These are phyloP conservation scores for Drosophila flavopinicola DNA, from an alignment of 2,888 invertebrate genomes.

Conservation along the genomic window DNA sequence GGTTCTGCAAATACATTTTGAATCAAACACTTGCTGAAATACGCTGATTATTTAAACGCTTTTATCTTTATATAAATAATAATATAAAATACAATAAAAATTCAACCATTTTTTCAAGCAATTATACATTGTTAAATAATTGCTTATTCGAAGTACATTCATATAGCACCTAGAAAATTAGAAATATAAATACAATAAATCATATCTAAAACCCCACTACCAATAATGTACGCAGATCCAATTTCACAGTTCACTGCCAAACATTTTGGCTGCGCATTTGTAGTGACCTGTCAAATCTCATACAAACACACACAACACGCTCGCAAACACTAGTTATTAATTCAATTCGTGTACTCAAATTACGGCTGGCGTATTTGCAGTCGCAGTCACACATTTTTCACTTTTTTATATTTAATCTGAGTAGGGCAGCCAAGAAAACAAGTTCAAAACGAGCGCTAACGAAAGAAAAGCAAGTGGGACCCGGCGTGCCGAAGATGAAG, in stretches of 20 bases:
- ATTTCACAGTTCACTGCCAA: not conserved
- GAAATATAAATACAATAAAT: too few relatives aligned
- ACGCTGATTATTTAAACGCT: too few relatives aligned
- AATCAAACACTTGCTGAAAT: too few relatives aligned
- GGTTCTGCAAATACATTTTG: slow-evolving; percentile 6
- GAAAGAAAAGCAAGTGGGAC: too few relatives aligned
- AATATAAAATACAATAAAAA: too few relatives aligned
- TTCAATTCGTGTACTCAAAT: slow-evolving; percentile 79
- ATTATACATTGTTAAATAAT: too few relatives aligned
- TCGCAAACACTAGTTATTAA: slow-evolving; percentile 70
- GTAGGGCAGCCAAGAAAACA: slow-evolving; percentile 23
- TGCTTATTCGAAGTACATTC: too few relatives aligned
- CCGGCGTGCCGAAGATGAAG: too few relatives aligned
- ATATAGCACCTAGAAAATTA: too few relatives aligned
- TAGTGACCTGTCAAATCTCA: slow-evolving; percentile 71
- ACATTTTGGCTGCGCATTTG: slow-evolving; percentile 62
- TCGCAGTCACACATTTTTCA: slow-evolving; percentile 47
- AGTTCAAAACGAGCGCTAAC: slow-evolving; percentile 31
- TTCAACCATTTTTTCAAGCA: too few relatives aligned
- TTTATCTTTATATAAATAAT: too few relatives aligned
- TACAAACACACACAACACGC: slow-evolving; percentile 6
- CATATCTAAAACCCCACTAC: too few relatives aligned
- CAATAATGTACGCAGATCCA: not conserved
- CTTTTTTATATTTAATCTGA: slow-evolving; percentile 44
- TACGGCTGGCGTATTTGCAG: slow-evolving; percentile 54